Evolutionary conservation across 35 echinoderm and acorn worm genomes (phyloP).

Genomic region (Diadema setosum): DNA sequence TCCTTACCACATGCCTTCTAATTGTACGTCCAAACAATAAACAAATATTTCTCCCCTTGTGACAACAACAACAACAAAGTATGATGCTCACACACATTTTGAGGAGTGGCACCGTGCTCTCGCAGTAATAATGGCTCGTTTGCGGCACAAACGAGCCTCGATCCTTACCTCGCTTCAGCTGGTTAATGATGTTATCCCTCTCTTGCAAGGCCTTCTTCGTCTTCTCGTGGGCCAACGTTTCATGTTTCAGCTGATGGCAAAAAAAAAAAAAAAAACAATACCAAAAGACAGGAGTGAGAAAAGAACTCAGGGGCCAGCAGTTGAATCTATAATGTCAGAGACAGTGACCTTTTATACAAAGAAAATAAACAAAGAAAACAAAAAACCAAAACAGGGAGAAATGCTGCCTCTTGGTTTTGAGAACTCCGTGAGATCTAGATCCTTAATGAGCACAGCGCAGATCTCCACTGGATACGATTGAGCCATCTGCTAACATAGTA

Average conservation of each 20-base stretch:
- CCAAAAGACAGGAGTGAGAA: neutral
- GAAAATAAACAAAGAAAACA: neutral
- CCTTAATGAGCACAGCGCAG: no score
- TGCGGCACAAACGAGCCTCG: no score
- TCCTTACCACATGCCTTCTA: no score
- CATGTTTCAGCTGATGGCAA: neutral
- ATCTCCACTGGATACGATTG: no score
- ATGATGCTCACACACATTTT: no score
- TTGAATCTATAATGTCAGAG: neutral
- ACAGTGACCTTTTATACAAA: neutral
- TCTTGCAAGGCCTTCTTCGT: conserved; percentile 21
- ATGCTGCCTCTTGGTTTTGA: neutral
- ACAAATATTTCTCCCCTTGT: no score
- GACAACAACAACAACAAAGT: no score
- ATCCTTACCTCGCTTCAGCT: neutral
- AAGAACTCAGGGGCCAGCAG: neutral
- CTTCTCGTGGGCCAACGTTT: neutral
- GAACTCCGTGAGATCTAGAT: no score
- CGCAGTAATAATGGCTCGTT: no score
- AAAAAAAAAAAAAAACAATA: neutral
- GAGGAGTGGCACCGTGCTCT: no score
- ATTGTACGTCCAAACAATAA: no score
- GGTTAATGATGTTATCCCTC: conserved; percentile 18
- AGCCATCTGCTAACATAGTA: no score
- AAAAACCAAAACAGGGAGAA: neutral